Conservation (phyloP, 2,888 invertebrate genomes). For the Carcina quercana region DNA sequence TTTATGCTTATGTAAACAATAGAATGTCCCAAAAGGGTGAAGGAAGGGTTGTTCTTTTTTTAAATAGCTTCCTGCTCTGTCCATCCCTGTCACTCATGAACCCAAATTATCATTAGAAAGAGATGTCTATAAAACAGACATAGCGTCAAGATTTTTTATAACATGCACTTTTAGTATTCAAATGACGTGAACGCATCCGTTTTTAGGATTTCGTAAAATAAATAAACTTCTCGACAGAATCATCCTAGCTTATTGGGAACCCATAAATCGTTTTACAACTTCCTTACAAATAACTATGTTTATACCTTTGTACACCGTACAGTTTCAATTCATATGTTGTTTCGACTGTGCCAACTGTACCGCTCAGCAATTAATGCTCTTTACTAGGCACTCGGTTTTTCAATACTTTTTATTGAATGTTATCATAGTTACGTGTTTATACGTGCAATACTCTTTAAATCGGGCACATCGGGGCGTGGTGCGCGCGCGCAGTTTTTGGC, state of each 20-base stretch:
- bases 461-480: constrained; percentile 36
- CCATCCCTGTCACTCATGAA: constrained; percentile 38
- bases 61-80: constrained; percentile 61
- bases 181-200: constrained; percentile 68
- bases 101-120: constrained; percentile 23
- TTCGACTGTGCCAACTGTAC: constrained; percentile 9
- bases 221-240: constrained; percentile 41
- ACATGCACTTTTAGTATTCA: constrained; percentile 65
- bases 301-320: too few relatives aligned
- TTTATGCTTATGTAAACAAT: constrained; percentile 51
- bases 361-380: too few relatives aligned
- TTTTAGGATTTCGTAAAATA: constrained; percentile 63
- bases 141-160: constrained; percentile 31
- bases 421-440: constrained; percentile 37
- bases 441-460: constrained; percentile 42
- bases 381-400: constrained; percentile 1
- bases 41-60: constrained; percentile 73
- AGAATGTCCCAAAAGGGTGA: constrained; percentile 53
- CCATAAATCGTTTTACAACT: constrained; percentile 59
- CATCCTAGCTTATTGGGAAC: constrained; percentile 50
- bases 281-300: too few relatives aligned
- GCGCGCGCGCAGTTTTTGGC: constrained; percentile 45
- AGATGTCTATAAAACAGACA: constrained; percentile 32
- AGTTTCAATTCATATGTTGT: constrained; percentile 26
- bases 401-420: constrained; percentile 22